Conservation (phyloP, 37 sponge, comb jelly and placozoan species). For the Beroe forskalii region DNA sequence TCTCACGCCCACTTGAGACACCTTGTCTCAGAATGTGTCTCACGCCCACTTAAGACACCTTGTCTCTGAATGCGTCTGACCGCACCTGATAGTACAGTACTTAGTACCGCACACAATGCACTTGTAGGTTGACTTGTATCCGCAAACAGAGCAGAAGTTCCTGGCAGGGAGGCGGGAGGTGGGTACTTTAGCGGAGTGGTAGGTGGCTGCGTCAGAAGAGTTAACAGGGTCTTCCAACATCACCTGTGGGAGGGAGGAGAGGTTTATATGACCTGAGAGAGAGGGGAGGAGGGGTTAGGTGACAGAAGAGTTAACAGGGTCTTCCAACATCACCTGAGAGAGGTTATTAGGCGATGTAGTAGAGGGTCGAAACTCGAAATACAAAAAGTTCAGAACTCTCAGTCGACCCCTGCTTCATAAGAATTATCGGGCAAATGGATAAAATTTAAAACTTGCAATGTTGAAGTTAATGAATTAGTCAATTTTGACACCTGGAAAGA, state of each 20-base stretch:
- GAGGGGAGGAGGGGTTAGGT: background rate
- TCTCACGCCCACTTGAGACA: constrained; percentile 56
- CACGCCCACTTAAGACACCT: constrained; percentile 63
- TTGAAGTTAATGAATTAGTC: no score
- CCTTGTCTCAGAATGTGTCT: constrained; percentile 27
- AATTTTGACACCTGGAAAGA: constrained; percentile 57
- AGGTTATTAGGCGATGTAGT: no score
- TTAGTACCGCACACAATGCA: constrained; percentile 56
- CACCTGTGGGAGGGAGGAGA: background rate
- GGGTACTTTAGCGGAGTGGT: constrained; percentile 35
- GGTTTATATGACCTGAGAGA: no score
- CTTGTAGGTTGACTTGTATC: constrained; percentile 37
- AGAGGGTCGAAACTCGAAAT: no score
- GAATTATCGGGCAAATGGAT: no score
- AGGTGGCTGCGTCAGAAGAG: background rate
- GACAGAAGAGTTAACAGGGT: background rate
- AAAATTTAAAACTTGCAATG: no score
- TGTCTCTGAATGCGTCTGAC: constrained; percentile 51
- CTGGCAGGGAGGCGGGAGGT: constrained; percentile 23
- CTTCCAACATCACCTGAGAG: constrained; percentile 5
- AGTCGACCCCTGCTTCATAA: no score
- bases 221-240: constrained; percentile 29
- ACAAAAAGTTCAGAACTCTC: no score
- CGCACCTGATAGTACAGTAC: constrained; percentile 25
- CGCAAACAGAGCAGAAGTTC: constrained; percentile 59